A percentile compares a stretch with the other conserved stretches of the same genome.
Evolutionary conservation across 2,888 invertebrate genomes (phyloP).

Genomic region (Melinaea menophilus): DNA sequence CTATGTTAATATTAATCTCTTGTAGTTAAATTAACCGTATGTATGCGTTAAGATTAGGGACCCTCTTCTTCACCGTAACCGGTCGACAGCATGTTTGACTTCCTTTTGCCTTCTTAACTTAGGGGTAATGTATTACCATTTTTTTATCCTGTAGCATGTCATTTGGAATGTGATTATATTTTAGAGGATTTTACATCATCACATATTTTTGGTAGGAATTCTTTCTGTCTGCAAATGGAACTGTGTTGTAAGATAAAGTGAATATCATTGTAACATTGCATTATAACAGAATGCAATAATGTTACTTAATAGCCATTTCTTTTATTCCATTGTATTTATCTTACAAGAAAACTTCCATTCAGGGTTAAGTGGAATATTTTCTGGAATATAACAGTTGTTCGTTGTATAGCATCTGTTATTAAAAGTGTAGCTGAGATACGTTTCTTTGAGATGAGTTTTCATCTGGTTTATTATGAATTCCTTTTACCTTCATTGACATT

Average conservation of each 20-base stretch:
- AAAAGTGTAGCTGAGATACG: not conserved
- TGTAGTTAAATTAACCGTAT: constrained; percentile 74
- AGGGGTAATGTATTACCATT: too few species aligned
- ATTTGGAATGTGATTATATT: too few species aligned
- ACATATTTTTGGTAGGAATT: too few species aligned
- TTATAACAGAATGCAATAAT: too few species aligned
- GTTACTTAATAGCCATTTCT: too few species aligned
- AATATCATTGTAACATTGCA: not conserved
- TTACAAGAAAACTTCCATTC: not conserved
- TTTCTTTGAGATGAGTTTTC: not conserved
- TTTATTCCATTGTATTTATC: too few species aligned
- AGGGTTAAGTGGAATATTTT: not conserved
- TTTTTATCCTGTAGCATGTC: too few species aligned
- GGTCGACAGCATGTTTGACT: constrained; percentile 75
- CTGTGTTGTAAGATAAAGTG: too few species aligned
- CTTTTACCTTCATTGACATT: too few species aligned
- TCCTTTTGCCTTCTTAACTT: constrained; percentile 55
- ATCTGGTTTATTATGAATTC: too few species aligned
- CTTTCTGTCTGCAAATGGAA: too few species aligned
- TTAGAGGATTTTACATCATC: too few species aligned
- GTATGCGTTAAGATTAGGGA: constrained; percentile 78
- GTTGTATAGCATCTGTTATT: not conserved
- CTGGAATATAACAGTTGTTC: not conserved
- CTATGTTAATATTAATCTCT: constrained; percentile 73
- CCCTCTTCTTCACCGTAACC: constrained; percentile 71